Evolutionary conservation across 2,797 vertebrate genomes (phyloP).

Genomic region (Anabas testudineus): DNA sequence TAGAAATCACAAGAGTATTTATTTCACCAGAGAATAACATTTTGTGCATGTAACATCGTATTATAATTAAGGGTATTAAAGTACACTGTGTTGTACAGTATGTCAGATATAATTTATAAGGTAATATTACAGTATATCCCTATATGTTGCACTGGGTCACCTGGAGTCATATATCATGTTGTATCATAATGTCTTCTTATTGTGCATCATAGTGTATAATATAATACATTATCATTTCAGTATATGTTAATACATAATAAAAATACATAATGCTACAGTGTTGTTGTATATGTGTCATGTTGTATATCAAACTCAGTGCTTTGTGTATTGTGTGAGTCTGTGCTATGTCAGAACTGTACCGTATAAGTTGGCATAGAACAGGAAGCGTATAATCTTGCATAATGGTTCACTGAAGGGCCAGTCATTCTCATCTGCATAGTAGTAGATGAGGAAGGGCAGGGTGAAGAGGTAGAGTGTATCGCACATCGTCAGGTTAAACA

Average conservation of each 20-base stretch:
- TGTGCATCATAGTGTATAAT: neutral
- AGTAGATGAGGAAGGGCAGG: constrained; percentile 93
- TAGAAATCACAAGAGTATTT: too few relatives aligned
- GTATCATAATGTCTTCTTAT: too few relatives aligned
- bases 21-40: too few relatives aligned
- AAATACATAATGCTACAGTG: too few relatives aligned
- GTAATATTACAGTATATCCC: too few relatives aligned
- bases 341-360: constrained; percentile 75
- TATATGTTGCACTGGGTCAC: too few relatives aligned
- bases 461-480: constrained; percentile 94
- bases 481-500: constrained; percentile 94
- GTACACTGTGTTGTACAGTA: too few relatives aligned
- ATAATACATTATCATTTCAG: neutral
- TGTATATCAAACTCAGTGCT: neutral
- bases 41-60: too few relatives aligned
- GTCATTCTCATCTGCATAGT: constrained; percentile 91
- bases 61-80: too few relatives aligned
- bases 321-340: neutral
- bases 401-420: constrained; percentile 92
- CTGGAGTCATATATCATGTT: too few relatives aligned
- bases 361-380: constrained; percentile 97
- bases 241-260: too few relatives aligned
- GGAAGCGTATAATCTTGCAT: constrained; percentile 96
- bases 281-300: neutral
- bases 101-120: too few relatives aligned